Percentiles rank a stretch among this genome's conserved stretches.
These are phyloP conservation scores for Rhyacophila brunnea DNA, from an alignment of 1,140 invertebrate species.

Conservation along the genomic window DNA sequence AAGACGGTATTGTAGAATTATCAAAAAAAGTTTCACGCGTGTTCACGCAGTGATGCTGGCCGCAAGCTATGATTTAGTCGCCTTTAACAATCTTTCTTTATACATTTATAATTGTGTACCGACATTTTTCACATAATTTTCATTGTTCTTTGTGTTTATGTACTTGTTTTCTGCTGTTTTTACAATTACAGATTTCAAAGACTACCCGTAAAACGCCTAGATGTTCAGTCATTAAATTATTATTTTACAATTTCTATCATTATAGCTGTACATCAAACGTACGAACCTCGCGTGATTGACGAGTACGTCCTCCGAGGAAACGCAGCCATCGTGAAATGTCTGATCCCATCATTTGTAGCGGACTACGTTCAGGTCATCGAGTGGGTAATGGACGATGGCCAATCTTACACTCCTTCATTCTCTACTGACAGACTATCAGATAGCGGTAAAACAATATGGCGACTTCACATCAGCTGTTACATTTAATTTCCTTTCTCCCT, in stretches of 20 bases:
- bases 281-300: constrained; percentile 85
- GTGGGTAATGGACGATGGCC: constrained; percentile 77
- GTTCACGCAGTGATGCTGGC: no score
- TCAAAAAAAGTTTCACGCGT: no score
- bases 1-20: no score
- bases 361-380: constrained; percentile 84
- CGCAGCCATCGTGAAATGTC: constrained; percentile 84
- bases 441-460: constrained; percentile 53
- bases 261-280: constrained; percentile 81
- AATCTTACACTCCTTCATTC: constrained; percentile 47
- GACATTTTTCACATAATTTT: no score
- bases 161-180: no score
- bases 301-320: constrained; percentile 85
- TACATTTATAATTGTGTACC: no score
- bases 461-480: neutral
- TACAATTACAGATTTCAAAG: no score
- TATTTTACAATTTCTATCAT: neutral
- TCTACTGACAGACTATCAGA: constrained; percentile 42
- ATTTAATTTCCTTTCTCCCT: neutral
- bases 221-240: no score
- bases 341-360: constrained; percentile 83
- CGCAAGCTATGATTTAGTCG: no score
- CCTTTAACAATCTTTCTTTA: no score
- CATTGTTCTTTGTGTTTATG: no score
- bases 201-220: no score